Evolutionary conservation across 2,888 invertebrate genomes (phyloP).

Genomic region (Taphrorychus bicolor): DNA sequence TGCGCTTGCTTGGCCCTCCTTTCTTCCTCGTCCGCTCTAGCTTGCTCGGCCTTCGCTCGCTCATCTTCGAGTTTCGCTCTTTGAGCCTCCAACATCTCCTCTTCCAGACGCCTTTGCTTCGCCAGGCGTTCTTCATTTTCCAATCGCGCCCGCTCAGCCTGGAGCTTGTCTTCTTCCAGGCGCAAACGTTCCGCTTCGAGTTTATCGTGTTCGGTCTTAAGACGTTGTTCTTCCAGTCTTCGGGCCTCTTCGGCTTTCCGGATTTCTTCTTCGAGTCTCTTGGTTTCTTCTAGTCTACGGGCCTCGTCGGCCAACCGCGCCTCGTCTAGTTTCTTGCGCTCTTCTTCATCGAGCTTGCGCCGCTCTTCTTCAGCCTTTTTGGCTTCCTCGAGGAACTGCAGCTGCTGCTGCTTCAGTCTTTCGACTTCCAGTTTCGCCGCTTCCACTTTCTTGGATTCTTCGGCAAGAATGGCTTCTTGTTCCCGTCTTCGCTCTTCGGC

Average conservation of each 20-base stretch:
- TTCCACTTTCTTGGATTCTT: slow-evolving; percentile 46
- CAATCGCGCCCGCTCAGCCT: slow-evolving; percentile 44
- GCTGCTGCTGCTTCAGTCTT: slow-evolving; percentile 52
- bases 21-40: slow-evolving; percentile 43
- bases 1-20: slow-evolving; percentile 44
- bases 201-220: slow-evolving; percentile 42
- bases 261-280: slow-evolving; percentile 40
- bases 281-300: slow-evolving; percentile 40
- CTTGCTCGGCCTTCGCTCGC: slow-evolving; percentile 44
- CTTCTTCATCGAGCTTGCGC: slow-evolving; percentile 44
- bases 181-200: slow-evolving; percentile 43
- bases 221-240: slow-evolving; percentile 46
- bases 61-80: slow-evolving; percentile 45
- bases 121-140: slow-evolving; percentile 43
- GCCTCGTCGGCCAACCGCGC: slow-evolving; percentile 45
- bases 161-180: slow-evolving; percentile 42
- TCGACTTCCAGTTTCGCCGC: slow-evolving; percentile 46
- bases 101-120: slow-evolving; percentile 38
- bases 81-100: slow-evolving; percentile 43
- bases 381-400: slow-evolving; percentile 45
- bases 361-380: slow-evolving; percentile 46
- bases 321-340: slow-evolving; percentile 39
- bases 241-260: slow-evolving; percentile 46
- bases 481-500: slow-evolving; percentile 42
- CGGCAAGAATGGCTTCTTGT: slow-evolving; percentile 52